These are phyloP conservation scores for Lithobates pipiens DNA, from an alignment of 2,797 vertebrate species.

Conservation along the genomic window DNA sequence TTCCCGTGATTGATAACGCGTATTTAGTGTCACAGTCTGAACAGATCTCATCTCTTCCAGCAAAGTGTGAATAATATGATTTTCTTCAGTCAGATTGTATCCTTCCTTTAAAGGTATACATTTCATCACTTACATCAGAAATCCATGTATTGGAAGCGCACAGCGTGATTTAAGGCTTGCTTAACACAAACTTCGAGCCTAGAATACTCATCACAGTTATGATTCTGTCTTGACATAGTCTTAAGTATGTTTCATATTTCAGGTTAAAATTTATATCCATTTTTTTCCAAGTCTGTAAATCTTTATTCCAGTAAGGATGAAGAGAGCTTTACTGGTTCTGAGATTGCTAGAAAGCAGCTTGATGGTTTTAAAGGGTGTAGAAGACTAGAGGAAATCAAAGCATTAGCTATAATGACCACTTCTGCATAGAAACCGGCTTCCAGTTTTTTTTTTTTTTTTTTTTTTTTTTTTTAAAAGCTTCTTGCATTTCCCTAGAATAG, in stretches of 20 bases:
- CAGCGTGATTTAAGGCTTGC: constrained; percentile 12
- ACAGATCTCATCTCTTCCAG: constrained; percentile 35
- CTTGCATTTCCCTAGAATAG: too few relatives aligned
- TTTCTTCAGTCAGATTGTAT: not conserved
- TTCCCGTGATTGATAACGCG: constrained; percentile 41
- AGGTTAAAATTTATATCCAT: constrained; percentile 28
- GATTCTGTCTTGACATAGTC: constrained; percentile 20
- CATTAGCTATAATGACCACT: too few relatives aligned
- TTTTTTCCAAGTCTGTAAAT: constrained; percentile 22
- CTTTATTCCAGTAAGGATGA: constrained; percentile 21
- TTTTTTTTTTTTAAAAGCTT: too few relatives aligned
- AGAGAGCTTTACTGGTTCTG: not conserved
- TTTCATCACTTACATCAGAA: not conserved
- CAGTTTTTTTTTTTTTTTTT: too few relatives aligned
- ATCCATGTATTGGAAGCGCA: constrained; percentile 8
- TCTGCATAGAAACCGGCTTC: too few relatives aligned
- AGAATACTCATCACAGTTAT: not conserved
- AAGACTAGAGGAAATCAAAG: not conserved
- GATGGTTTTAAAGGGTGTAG: not conserved
- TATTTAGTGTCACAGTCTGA: constrained; percentile 50
- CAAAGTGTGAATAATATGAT: constrained; percentile 16
- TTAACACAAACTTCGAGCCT: constrained; percentile 4
- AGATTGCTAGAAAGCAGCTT: not conserved
- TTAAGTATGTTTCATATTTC: constrained; percentile 25
- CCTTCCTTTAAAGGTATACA: constrained; percentile 32